Evolutionary conservation across 2,888 invertebrate genomes (phyloP).

Genomic region (Crematogaster levior): DNA sequence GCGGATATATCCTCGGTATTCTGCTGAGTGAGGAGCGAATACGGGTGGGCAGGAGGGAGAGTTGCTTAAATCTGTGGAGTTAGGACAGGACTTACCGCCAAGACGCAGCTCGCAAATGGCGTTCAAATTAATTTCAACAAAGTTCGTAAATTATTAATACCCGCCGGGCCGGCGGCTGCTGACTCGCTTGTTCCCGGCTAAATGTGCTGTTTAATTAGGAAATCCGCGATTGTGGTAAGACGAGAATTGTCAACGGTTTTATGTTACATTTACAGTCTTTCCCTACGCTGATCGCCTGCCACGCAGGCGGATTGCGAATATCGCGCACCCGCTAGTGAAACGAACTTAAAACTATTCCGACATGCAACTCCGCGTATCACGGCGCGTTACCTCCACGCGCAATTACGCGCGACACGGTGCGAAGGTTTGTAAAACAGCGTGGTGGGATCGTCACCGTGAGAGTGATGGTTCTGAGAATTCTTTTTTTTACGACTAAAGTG

Average conservation of each 20-base stretch:
- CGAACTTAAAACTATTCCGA: slow-evolving; percentile 70
- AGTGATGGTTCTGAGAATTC: neutral
- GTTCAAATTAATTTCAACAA: slow-evolving; percentile 79
- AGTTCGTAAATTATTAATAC: slow-evolving; percentile 79
- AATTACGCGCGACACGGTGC: slow-evolving; percentile 43
- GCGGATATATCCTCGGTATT: slow-evolving; percentile 64
- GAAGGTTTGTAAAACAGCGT: slow-evolving; percentile 58
- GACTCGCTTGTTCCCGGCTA: slow-evolving; percentile 74
- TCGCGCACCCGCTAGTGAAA: slow-evolving; percentile 49
- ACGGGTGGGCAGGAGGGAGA: slow-evolving; percentile 30
- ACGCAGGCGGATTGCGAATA: slow-evolving; percentile 58
- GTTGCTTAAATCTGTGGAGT: slow-evolving; percentile 72
- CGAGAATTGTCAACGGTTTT: slow-evolving; percentile 67
- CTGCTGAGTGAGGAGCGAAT: slow-evolving; percentile 63
- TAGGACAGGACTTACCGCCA: slow-evolving; percentile 66
- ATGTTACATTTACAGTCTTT: slow-evolving; percentile 44
- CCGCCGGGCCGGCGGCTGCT: slow-evolving; percentile 63
- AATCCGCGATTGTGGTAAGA: slow-evolving; percentile 77
- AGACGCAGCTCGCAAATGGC: slow-evolving; percentile 75
- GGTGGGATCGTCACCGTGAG: slow-evolving; percentile 33
- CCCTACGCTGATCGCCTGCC: slow-evolving; percentile 54
- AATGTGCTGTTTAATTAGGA: slow-evolving; percentile 79
- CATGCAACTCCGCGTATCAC: slow-evolving; percentile 12
- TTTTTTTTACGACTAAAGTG: slow-evolving; percentile 23
- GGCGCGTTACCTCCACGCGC: slow-evolving; percentile 8